Base-by-base conservation (phyloP, 2,113 vertebrate genomes). In the Chrysemys picta region DNA sequence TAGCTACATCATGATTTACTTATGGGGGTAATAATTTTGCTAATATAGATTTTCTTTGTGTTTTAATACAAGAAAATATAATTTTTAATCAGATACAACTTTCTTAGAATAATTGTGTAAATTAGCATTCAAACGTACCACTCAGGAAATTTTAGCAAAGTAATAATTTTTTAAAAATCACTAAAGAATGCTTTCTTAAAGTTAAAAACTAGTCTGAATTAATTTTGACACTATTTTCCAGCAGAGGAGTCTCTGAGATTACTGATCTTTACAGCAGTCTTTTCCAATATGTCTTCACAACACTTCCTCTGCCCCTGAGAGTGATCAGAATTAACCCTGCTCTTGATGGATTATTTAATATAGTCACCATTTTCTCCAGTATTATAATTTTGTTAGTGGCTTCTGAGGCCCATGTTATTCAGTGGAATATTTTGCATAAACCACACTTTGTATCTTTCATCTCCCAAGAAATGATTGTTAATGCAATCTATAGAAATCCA, bases 401-500 rank as follows among this genome's bases (percentile, higher is more conserved):
- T 94, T 91, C 82, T 65, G 54, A 3, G 13, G 25, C 38, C 45
- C 3, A 1, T 0, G 0, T 81, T 42, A 89, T 65, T 81, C 79
- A 25, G 19, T 50, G 47, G 47, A 49, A 13, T 54, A 0, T 59
- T 97, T 94, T 95, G 56, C 84, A 89, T 69, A 91, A 96, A 88
- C 52, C 52, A 57, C 10, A 3, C 27, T 88, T 93, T n/a, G 10
- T 93, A 85, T 96, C 87, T 91, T 93, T 90, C 14, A 38, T 87
- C 78, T 95, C 80, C 94, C 47, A 59, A 80, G 88, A 90, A 94
- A 93, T 80, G 87, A 54, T 86, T 79, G 72, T 57, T 92, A 96
- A 90, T 89, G 31, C 42, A 95, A 54, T 35, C 8, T 80, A 17
- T 69, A 92, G 89, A 85, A 96, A 93, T 75, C 56, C 69, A 50